Percentiles rank a stretch among this genome's conserved stretches.
Conservation (phyloP, 2,888 invertebrate genomes). For the Drosophila mulleri region DNA sequence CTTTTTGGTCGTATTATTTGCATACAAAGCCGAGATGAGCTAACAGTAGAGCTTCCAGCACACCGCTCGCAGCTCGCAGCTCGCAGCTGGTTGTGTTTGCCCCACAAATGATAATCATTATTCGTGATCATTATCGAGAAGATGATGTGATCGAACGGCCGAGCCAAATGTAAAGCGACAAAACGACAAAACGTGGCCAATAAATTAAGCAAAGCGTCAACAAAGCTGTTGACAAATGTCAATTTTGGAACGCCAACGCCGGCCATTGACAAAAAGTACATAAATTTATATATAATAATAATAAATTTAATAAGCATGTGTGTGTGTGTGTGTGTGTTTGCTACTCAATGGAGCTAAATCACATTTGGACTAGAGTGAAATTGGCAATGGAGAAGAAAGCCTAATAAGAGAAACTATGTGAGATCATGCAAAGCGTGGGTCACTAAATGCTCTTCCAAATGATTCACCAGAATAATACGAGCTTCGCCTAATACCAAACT, state of each 20-base stretch:
- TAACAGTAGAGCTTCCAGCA: conserved; percentile 24
- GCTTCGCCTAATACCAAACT: neutral
- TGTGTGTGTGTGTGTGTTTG: neutral
- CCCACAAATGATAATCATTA: conserved; percentile 19
- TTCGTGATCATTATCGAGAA: conserved; percentile 28
- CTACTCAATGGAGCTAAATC: conserved; percentile 15
- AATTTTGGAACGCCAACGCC: conserved; percentile 52
- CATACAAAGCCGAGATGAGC: conserved; percentile 51
- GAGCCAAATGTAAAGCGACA: conserved; percentile 54
- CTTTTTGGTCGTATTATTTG: conserved; percentile 47
- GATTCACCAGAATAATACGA: conserved; percentile 13
- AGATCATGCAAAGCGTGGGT: conserved; percentile 46
- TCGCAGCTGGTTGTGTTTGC: conserved; percentile 20
- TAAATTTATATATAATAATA: conserved; percentile 13
- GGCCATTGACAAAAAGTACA: conserved; percentile 18
- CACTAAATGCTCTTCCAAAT: conserved; percentile 2
- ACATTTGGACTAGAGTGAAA: conserved; percentile 40
- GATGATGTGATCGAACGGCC: conserved; percentile 54
- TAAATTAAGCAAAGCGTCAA: conserved; percentile 63
- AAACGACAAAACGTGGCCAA: conserved; percentile 57
- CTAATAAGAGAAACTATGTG: conserved; percentile 41
- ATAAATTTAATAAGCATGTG: conserved; percentile 28
- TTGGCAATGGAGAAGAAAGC: conserved; percentile 34
- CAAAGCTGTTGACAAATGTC: conserved; percentile 72
- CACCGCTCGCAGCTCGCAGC: neutral